phyloP scores from a whole-genome alignment of 2,113 vertebrate species.

The Crotalus tigris region DNA sequence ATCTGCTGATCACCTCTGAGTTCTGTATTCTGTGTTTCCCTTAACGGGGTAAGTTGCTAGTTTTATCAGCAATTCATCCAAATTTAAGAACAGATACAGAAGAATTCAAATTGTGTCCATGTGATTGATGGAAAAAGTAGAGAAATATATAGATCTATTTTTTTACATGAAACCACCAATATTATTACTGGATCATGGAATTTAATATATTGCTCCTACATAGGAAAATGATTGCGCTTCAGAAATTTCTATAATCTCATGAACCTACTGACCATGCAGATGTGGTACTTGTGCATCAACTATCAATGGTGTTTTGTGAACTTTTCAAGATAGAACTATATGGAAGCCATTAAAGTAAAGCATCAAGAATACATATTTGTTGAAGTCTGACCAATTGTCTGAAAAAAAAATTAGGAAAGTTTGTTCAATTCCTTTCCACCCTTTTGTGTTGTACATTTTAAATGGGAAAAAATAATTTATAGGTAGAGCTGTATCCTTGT shows the following conservation, averaged over 20 bases:
- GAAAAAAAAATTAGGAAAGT: not conserved
- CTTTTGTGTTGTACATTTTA: not conserved
- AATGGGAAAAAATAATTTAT: not conserved
- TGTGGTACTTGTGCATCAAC: too few species aligned
- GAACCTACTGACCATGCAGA: not conserved
- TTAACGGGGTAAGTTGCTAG: not conserved
- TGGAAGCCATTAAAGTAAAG: not conserved
- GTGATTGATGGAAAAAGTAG: not conserved
- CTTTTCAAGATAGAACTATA: not conserved
- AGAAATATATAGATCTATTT: not conserved
- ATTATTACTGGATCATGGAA: not conserved
- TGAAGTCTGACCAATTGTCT: not conserved
- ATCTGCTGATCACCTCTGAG: not conserved
- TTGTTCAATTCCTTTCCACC: conserved; percentile 5
- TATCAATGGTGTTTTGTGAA: not conserved
- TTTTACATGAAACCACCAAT: not conserved
- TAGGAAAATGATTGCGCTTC: not conserved
- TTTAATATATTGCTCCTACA: not conserved
- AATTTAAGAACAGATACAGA: not conserved
- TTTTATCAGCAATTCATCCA: not conserved
- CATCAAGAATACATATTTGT: not conserved
- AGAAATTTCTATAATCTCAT: not conserved
- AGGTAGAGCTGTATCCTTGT: not conserved
- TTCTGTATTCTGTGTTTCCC: not conserved
- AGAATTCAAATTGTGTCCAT: not conserved